Evolutionary conservation across 2,888 invertebrate species (phyloP).

Genomic region (Lapara coniferarum): DNA sequence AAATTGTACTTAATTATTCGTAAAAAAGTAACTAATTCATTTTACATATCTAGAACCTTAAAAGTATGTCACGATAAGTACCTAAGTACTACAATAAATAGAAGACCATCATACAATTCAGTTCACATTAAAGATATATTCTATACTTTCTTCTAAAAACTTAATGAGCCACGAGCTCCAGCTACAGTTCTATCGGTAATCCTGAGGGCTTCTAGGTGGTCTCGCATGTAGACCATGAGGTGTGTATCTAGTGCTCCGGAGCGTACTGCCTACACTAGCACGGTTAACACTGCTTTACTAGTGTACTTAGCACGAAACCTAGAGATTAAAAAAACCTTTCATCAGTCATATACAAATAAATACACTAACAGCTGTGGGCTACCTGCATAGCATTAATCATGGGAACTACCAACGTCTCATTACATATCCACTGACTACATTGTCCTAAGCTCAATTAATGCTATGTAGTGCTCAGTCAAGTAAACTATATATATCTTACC

Average conservation of each 20-base stretch:
- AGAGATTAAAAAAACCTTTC: slow-evolving; percentile 82
- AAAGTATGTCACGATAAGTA: slow-evolving; percentile 77
- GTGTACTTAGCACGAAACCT: slow-evolving; percentile 84
- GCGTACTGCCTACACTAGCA: slow-evolving; percentile 84
- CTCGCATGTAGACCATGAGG: slow-evolving; percentile 78
- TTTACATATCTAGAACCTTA: slow-evolving; percentile 76
- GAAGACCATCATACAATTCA: slow-evolving; percentile 79
- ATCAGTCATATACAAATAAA: slow-evolving; percentile 67
- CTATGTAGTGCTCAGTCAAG: slow-evolving; percentile 70
- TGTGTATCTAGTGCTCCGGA: slow-evolving; percentile 82
- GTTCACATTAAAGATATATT: slow-evolving; percentile 70
- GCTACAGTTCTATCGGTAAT: slow-evolving; percentile 72
- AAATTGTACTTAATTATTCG: slow-evolving; percentile 73
- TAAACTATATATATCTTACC: slow-evolving; percentile 40
- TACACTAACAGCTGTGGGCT: slow-evolving; percentile 61
- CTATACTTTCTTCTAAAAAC: slow-evolving; percentile 71
- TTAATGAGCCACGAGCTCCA: slow-evolving; percentile 67
- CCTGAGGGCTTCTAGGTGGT: slow-evolving; percentile 81
- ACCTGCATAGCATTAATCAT: slow-evolving; percentile 79
- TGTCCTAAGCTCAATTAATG: slow-evolving; percentile 69
- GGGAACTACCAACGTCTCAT: slow-evolving; percentile 52
- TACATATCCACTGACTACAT: slow-evolving; percentile 24
- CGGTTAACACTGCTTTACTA: slow-evolving; percentile 81
- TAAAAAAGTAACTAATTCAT: slow-evolving; percentile 52
- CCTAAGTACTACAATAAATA: slow-evolving; percentile 83